Base-by-base conservation (phyloP, 2,888 invertebrate genomes). In the Apodemia mormo region DNA sequence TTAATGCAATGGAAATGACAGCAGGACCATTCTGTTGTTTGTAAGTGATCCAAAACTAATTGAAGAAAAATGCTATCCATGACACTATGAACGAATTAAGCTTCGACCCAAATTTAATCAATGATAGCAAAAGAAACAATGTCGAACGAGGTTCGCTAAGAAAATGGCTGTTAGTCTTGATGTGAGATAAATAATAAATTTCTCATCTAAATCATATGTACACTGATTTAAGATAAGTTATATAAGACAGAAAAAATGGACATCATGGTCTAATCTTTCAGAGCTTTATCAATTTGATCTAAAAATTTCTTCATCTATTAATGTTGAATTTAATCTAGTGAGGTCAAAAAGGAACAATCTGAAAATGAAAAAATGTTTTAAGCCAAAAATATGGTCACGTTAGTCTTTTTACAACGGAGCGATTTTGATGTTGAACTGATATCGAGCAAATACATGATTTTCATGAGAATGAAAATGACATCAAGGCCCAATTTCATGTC, bases 401-500 rank as follows among this genome's bases (percentile, higher is more conserved):
- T 64, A 64, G 61, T 37, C 52, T 52, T 22, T 52, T 52, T 30
- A 64, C 30, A 37, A 7, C 6, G 4, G 61, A n/a, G 33, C 30
- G 61, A 37, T 64, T 49, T 14, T 64, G 61, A 64, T 64, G 37
- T 64, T 64, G 61, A 37, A 14, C 61, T 64, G 61, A 64, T 64
- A 37, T 64, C 37, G 61, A 37, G 61, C 61, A 33, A n/a, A 37
- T 37, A 37, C 61, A 64, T 64, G 61, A 37, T 64, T 73, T 76
- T 71, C 72, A 75, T 76, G 77, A 73, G 75, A 76, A 73, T 73
- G 76, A 76, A 74, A 73, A 83, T 88, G 87, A 85, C 80, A 61
- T 61, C 80, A 33, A 14, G 61, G 14, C 33, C 37, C 61, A 37
- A 14, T 54, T 8, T 54, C 33, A 64, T 64, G 61, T 37, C 61